A percentile compares a stretch with the other conserved stretches of the same genome.
Conservation (phyloP, 2,797 vertebrate species). For the Rhodeus uyekii region DNA sequence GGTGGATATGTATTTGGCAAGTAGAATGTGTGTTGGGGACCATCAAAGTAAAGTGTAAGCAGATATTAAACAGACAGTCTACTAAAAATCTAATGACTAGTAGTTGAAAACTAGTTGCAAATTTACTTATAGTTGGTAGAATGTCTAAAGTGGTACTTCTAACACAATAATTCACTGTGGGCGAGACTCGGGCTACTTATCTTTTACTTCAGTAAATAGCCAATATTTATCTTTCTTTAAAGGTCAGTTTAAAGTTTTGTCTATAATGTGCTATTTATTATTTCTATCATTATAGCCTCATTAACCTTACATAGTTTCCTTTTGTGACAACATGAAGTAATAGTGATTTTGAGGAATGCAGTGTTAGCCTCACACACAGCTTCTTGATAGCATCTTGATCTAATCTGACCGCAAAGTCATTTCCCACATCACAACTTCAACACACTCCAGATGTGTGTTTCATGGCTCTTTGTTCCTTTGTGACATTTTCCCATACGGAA, state of each 20-base stretch:
- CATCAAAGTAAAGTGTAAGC: too few species aligned
- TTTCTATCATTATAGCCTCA: background rate
- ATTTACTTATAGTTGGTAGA: background rate
- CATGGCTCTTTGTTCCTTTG: background rate
- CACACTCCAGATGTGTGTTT: background rate
- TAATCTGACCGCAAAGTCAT: conserved; percentile 11
- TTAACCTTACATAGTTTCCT: background rate
- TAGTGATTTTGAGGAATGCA: background rate
- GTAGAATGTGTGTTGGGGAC: too few species aligned
- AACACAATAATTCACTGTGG: background rate
- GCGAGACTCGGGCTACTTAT: background rate
- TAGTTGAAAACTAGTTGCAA: background rate
- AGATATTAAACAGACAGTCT: too few species aligned
- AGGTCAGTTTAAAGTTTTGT: too few species aligned
- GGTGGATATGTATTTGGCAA: background rate
- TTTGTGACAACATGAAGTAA: background rate
- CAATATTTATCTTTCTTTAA: too few species aligned
- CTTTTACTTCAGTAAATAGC: background rate
- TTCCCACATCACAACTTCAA: background rate
- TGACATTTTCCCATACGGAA: background rate
- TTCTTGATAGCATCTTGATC: conserved; percentile 5
- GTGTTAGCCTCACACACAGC: background rate
- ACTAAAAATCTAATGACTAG: too few species aligned
- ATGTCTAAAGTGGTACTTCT: background rate
- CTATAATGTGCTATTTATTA: background rate